Evolutionary conservation across 2,797 vertebrate genomes (phyloP).

Genomic region (Melanogrammus aeglefinus): DNA sequence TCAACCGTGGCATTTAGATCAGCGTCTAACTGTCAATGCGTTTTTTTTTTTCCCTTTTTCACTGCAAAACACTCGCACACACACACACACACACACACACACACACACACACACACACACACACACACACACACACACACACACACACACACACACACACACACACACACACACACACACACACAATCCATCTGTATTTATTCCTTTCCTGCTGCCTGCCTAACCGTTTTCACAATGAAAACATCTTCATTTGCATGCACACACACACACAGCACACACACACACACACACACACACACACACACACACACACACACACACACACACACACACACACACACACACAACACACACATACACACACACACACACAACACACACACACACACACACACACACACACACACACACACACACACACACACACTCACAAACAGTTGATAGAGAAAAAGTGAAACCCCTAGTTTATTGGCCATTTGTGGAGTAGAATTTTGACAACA

Average conservation of each 20-base stretch:
- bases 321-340: neutral
- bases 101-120: constrained; percentile 1
- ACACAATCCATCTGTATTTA: neutral
- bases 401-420: too few species aligned
- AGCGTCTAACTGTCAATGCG: neutral
- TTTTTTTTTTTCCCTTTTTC: neutral
- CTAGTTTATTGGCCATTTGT: neutral
- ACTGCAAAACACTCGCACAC: neutral
- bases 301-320: neutral
- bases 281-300: neutral
- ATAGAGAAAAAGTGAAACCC: neutral
- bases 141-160: neutral
- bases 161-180: neutral
- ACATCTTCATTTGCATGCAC: neutral
- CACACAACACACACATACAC: neutral
- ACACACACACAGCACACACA: neutral
- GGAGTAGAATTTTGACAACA: neutral
- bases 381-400: neutral
- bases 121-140: neutral
- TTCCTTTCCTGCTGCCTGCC: neutral
- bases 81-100: neutral
- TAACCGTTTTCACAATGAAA: neutral
- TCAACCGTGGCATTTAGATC: constrained; percentile 2
- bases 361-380: neutral
- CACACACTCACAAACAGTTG: neutral